Evolutionary conservation across 2,797 vertebrate genomes (phyloP).

Genomic region (Synanceia verrucosa): DNA sequence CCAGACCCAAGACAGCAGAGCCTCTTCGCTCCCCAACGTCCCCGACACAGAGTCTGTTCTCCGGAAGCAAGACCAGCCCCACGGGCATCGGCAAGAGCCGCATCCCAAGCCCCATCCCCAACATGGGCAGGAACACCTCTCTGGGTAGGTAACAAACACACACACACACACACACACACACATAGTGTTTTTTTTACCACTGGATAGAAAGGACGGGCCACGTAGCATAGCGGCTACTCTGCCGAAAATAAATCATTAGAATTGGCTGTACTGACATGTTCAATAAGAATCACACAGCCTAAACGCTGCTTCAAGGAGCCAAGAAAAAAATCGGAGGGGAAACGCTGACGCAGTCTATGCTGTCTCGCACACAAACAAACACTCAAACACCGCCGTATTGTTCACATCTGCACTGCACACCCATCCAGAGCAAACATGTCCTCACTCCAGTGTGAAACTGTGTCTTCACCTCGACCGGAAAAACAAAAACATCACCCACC

Average conservation of each 20-base stretch:
- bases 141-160: slow-evolving; percentile 82
- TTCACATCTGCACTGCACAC: slow-evolving; percentile 33
- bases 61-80: slow-evolving; percentile 89
- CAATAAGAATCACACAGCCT: slow-evolving; percentile 11
- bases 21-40: slow-evolving; percentile 88
- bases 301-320: neutral
- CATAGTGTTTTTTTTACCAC: neutral
- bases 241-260: neutral
- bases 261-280: slow-evolving; percentile 18
- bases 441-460: neutral
- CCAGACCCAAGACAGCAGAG: slow-evolving; percentile 92
- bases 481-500: slow-evolving; percentile 65
- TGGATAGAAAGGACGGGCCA: neutral
- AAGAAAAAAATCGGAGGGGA: neutral
- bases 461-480: slow-evolving; percentile 38
- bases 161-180: neutral
- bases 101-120: slow-evolving; percentile 88
- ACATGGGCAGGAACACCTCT: slow-evolving; percentile 89
- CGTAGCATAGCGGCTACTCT: neutral
- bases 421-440: slow-evolving; percentile 15
- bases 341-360: slow-evolving; percentile 9
- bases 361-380: slow-evolving; percentile 19
- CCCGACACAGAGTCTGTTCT: slow-evolving; percentile 89
- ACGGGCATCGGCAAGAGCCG: slow-evolving; percentile 87
- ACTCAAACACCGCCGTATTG: neutral